Evolutionary conservation across 2,888 invertebrate species (phyloP).

Genomic region (Tachina lurida): DNA sequence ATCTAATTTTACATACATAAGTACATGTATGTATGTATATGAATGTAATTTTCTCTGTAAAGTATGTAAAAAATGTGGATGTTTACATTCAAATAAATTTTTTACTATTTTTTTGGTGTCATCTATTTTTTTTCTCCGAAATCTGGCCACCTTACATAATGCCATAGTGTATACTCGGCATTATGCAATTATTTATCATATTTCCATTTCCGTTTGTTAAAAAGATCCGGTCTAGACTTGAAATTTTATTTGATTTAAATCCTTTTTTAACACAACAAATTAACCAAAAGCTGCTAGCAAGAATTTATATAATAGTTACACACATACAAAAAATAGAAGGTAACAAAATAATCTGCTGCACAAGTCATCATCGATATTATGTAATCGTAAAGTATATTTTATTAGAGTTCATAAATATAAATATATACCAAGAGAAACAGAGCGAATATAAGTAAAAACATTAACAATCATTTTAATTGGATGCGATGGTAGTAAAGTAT

Average conservation of each 20-base stretch:
- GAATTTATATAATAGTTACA: neutral
- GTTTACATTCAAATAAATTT: no score
- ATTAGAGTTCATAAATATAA: constrained; percentile 38
- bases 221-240: constrained; percentile 69
- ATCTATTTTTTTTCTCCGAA: no score
- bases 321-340: neutral
- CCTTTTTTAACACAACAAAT: constrained; percentile 33
- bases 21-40: no score
- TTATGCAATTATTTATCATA: constrained; percentile 24
- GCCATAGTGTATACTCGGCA: neutral
- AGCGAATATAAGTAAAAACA: neutral
- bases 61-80: no score
- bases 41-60: no score
- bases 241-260: constrained; percentile 56
- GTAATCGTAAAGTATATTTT: constrained; percentile 42
- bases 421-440: constrained; percentile 13
- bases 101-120: no score
- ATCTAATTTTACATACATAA: no score
- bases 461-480: constrained; percentile 29
- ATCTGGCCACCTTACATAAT: no score
- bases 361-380: constrained; percentile 33
- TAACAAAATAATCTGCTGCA: constrained; percentile 12
- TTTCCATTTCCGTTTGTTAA: constrained; percentile 61
- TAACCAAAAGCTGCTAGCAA: neutral
- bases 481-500: neutral